Conservation (phyloP, 2,888 invertebrate species). For the Luffia ferchaultella region DNA sequence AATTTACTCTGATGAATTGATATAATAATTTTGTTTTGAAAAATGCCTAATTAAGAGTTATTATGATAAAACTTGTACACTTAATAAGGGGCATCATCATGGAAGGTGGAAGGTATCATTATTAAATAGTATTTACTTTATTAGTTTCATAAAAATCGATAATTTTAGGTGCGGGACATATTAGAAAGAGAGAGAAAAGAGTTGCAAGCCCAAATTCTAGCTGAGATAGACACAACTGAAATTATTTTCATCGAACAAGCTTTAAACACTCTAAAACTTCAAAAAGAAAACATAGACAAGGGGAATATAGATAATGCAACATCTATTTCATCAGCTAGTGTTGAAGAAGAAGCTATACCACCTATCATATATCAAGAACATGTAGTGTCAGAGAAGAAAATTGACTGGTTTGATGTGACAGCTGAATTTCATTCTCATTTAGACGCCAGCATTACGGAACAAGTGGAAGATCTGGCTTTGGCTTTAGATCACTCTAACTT, state of each 20-base stretch:
- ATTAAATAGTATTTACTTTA: no score
- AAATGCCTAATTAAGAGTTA: no score
- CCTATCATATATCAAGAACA: conserved; percentile 38
- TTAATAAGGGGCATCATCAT: no score
- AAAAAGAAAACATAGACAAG: conserved; percentile 44
- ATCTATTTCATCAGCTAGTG: not conserved
- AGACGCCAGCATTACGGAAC: conserved; percentile 26
- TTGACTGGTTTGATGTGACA: conserved; percentile 50
- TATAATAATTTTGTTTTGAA: no score
- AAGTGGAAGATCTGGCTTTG: conserved; percentile 29
- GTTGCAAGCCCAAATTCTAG: conserved; percentile 68
- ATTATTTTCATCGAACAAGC: conserved; percentile 88
- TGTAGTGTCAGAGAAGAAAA: conserved; percentile 32
- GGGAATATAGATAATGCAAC: conserved; percentile 16
- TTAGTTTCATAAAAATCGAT: no score
- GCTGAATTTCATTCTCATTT: conserved; percentile 42
- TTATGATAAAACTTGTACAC: no score
- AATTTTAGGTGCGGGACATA: conserved; percentile 70
- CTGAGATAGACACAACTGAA: conserved; percentile 81
- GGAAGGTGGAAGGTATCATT: no score
- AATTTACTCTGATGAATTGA: no score
- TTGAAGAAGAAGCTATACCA: conserved; percentile 18
- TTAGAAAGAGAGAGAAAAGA: conserved; percentile 78
- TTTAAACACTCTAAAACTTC: conserved; percentile 68
- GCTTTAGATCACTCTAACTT: conserved; percentile 28